Conservation (phyloP, 2,888 invertebrate species). For the Melanargia galathea region DNA sequence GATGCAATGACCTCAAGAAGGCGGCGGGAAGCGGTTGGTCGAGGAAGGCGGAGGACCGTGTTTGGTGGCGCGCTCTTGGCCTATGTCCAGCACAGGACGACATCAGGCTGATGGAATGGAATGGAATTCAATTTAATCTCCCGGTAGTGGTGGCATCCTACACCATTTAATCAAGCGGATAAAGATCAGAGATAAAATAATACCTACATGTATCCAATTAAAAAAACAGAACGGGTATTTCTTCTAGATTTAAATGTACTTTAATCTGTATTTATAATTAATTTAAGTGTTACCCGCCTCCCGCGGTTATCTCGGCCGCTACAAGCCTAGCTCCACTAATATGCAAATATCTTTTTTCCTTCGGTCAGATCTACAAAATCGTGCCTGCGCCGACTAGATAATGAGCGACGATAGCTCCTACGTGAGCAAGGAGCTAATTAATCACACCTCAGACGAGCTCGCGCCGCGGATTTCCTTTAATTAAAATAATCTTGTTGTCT, state of each 20-base stretch:
- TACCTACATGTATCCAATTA: conserved; percentile 5
- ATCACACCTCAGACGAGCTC: conserved; percentile 56
- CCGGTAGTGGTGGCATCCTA: no score
- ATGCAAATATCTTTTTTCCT: conserved; percentile 57
- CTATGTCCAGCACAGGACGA: no score
- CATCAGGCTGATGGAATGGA: no score
- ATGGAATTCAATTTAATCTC: no score
- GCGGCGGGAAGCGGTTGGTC: no score
- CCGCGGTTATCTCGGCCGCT: conserved; percentile 33
- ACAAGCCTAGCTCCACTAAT: conserved; percentile 45
- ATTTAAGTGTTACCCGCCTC: conserved; percentile 16
- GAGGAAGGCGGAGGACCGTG: no score
- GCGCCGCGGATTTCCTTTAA: conserved; percentile 58
- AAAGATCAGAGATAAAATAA: not conserved
- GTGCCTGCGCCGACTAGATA: conserved; percentile 68
- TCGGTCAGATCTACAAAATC: conserved; percentile 63
- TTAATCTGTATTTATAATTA: conserved; percentile 26
- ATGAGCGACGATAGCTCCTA: conserved; percentile 64
- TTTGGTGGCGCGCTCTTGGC: no score
- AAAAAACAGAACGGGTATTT: conserved; percentile 13
- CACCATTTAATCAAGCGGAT: not conserved
- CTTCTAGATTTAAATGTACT: conserved; percentile 18
- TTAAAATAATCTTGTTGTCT: conserved; percentile 54
- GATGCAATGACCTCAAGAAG: no score
- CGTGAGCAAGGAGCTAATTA: conserved; percentile 66